Conservation (phyloP, 2,888 invertebrate genomes). For the Drosophila dives region DNA sequence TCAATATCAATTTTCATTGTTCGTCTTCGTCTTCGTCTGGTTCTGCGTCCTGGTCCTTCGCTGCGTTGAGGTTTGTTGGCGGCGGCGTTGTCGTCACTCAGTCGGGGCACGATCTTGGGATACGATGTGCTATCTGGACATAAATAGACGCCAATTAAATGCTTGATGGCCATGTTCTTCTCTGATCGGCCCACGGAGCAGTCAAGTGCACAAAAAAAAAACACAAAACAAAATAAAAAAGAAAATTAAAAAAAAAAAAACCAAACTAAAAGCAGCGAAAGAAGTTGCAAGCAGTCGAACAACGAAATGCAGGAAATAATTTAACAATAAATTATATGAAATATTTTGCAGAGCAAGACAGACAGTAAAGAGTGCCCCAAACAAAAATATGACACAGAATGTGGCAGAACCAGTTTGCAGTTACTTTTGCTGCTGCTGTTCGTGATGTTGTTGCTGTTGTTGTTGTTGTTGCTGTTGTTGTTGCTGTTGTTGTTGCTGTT, state of each 20-base stretch:
- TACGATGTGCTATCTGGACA: slow-evolving; percentile 81
- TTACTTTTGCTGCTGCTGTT: slow-evolving; percentile 20
- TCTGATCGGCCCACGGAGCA: slow-evolving; percentile 30
- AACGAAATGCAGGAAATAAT: slow-evolving; percentile 62
- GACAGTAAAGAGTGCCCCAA: slow-evolving; percentile 19
- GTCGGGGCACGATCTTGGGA: slow-evolving; percentile 62
- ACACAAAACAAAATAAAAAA: background rate
- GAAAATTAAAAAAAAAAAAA: background rate
- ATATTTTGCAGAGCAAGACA: slow-evolving; percentile 44
- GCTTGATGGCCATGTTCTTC: slow-evolving; percentile 70
- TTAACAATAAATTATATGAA: slow-evolving; percentile 75
- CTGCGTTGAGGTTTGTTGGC: slow-evolving; percentile 5
- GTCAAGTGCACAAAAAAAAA: slow-evolving; percentile 25
- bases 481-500: slow-evolving; percentile 26
- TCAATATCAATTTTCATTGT: slow-evolving; percentile 79
- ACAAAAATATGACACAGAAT: slow-evolving; percentile 61
- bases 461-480: slow-evolving; percentile 15
- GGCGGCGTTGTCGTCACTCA: slow-evolving; percentile 68
- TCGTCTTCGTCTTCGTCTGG: slow-evolving; percentile 17
- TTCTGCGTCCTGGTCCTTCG: slow-evolving; percentile 8
- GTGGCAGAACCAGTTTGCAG: slow-evolving; percentile 60
- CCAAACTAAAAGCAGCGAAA: slow-evolving; percentile 5
- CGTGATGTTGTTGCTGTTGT: background rate
- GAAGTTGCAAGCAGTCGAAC: slow-evolving; percentile 8
- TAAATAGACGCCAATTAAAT: slow-evolving; percentile 83